Percentiles rank a stretch among this genome's conserved stretches.
Evolutionary conservation across 2,797 vertebrate genomes (phyloP).

Genomic region (Danionella dracula): DNA sequence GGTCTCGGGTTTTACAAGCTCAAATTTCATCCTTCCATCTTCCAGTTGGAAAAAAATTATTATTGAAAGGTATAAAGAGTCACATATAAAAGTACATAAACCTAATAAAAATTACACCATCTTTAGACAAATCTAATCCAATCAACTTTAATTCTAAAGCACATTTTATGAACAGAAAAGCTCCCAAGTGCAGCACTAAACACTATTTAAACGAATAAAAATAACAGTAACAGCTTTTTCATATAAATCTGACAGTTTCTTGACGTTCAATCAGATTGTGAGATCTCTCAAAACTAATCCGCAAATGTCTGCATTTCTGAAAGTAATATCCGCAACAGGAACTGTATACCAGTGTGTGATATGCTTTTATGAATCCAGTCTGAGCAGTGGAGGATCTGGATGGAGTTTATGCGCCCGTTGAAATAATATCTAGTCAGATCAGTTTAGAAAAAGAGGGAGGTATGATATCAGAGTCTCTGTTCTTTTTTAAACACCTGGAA

Average conservation of each 20-base stretch:
- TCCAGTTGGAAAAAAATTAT: too few relatives aligned
- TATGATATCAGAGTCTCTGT: background rate
- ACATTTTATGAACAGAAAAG: too few relatives aligned
- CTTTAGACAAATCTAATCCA: too few relatives aligned
- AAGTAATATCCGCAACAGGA: background rate
- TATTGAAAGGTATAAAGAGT: too few relatives aligned
- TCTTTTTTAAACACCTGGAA: background rate
- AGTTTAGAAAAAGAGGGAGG: slow-evolving; percentile 15
- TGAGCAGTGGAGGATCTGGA: slow-evolving; percentile 16
- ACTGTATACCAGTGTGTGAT: background rate
- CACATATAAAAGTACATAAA: too few relatives aligned
- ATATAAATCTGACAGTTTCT: slow-evolving; percentile 15
- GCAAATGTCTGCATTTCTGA: slow-evolving; percentile 22
- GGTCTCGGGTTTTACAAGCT: too few relatives aligned
- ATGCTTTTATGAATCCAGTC: background rate
- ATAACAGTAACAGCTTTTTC: slow-evolving; percentile 4
- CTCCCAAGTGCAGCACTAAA: too few relatives aligned
- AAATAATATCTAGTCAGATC: slow-evolving; percentile 26
- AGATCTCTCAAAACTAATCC: slow-evolving; percentile 27
- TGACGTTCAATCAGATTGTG: slow-evolving; percentile 12
- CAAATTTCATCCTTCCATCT: too few relatives aligned
- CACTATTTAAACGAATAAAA: slow-evolving; percentile 22
- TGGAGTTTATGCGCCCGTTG: slow-evolving; percentile 33
- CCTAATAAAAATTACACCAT: too few relatives aligned
- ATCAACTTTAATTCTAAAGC: too few relatives aligned